Evolutionary conservation across 1,140 invertebrate genomes (phyloP).

Genomic region (Drosophila tristis): DNA sequence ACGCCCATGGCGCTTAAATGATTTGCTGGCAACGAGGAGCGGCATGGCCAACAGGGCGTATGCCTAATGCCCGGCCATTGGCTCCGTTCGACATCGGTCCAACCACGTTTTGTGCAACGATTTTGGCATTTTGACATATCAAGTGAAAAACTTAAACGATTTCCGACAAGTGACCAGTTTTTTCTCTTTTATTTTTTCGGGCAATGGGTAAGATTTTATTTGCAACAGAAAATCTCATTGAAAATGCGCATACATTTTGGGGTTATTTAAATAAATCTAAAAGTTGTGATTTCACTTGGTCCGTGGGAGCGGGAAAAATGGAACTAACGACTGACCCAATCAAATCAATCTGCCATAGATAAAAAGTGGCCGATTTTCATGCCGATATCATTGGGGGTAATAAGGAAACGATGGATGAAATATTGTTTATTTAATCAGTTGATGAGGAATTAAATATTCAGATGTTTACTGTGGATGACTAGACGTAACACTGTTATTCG

Average conservation of each 20-base stretch:
- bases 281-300: constrained; percentile 22
- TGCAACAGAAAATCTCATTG: constrained; percentile 31
- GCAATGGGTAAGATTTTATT: constrained; percentile 7
- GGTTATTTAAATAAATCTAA: constrained; percentile 65
- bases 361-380: background rate
- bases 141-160: constrained; percentile 75
- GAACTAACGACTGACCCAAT: constrained; percentile 24
- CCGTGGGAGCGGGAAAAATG: background rate
- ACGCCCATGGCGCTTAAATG: constrained; percentile 76
- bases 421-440: too few species aligned
- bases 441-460: too few species aligned
- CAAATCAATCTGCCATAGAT: background rate
- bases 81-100: constrained; percentile 19
- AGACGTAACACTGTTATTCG: too few species aligned
- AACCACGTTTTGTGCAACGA: constrained; percentile 50
- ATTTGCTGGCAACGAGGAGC: constrained; percentile 57
- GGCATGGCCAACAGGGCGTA: constrained; percentile 69
- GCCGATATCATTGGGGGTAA: too few species aligned
- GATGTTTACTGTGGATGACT: too few species aligned
- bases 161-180: constrained; percentile 78
- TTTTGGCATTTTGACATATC: constrained; percentile 81
- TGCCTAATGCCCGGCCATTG: constrained; percentile 51
- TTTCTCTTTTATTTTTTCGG: constrained; percentile 17
- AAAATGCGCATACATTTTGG: constrained; percentile 68
- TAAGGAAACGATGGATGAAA: too few species aligned